Base-by-base conservation (phyloP, 2,113 vertebrate species). In the Tamias sibiricus region DNA sequence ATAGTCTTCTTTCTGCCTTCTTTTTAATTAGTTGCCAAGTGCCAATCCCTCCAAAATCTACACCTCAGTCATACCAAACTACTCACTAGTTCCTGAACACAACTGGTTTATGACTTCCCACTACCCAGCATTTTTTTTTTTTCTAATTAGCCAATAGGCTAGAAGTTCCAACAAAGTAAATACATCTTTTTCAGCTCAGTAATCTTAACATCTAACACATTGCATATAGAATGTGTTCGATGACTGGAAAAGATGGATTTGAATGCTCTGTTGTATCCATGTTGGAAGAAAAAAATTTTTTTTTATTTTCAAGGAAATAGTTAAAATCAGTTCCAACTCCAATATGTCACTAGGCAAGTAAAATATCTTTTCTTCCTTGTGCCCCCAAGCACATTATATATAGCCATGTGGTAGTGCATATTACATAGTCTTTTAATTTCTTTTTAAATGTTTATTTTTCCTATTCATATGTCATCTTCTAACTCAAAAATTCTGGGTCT, bases 171-270 rank as follows among this genome's bases (percentile, higher is more conserved):
- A 66, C 6, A 59, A 35, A 26, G 13, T n/a, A 90, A 84, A 86
- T 8, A n/a, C 13, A 59, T 89, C 32, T 71, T 94, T 64, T 94
- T 54, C 77, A 89, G 44, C 5, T 85, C 77, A 64, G 8, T 81
- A 75, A 90, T 94, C 42, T 66, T 66, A 89, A 54, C 35, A 91
- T n/a, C 54, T 88, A 68, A 87, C 28, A 93, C 72, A 75, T 4
- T 91, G 28, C n/a, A 64, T 79, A 75, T 11, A 91, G 44, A 52
- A 74, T n/a, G 24, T 74, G 17, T 72, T 88, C 69, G 42, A 91
- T 47, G 71, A 49, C 85, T 80, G 26, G 28, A 87, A 91, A 28
- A 84, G 6, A 28, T 52, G 40, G 52, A 79, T 24, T 42, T 93
- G 7, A 89, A 83, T 75, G 69, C 5, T 37, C 64, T 76, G 6